Percentiles rank a stretch among this genome's conserved stretches.
Evolutionary conservation across 2,888 invertebrate genomes (phyloP).

Genomic region (Agonum fuliginosum): DNA sequence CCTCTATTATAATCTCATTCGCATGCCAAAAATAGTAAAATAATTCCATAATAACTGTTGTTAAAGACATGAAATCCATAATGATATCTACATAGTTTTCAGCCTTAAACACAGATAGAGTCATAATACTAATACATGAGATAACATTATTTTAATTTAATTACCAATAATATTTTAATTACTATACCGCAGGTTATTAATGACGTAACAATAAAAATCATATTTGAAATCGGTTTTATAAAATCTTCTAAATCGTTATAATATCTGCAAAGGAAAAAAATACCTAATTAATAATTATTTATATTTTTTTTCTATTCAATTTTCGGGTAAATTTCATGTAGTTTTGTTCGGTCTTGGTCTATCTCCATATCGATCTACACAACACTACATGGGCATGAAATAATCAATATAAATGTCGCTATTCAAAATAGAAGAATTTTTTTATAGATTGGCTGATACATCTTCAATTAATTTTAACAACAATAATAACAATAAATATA

Average conservation of each 20-base stretch:
- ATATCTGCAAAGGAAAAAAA: background rate
- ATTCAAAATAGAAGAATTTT: too few relatives aligned
- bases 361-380: too few relatives aligned
- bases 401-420: too few relatives aligned
- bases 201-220: background rate
- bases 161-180: slow-evolving; percentile 8
- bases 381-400: too few relatives aligned
- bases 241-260: slow-evolving; percentile 6
- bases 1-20: slow-evolving; percentile 60
- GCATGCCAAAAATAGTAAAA: slow-evolving; percentile 59
- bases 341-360: too few relatives aligned
- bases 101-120: background rate
- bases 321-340: too few relatives aligned
- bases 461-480: too few relatives aligned
- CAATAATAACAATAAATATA: too few relatives aligned
- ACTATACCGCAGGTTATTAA: background rate
- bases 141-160: background rate
- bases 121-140: background rate
- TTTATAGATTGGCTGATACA: too few relatives aligned
- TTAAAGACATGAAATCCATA: background rate
- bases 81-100: background rate
- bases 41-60: slow-evolving; percentile 46
- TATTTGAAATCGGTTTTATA: background rate
- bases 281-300: background rate
- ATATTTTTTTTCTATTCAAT: too few relatives aligned